Evolutionary conservation across 2,113 vertebrate species (phyloP).

Genomic region (Peromyscus maniculatus): DNA sequence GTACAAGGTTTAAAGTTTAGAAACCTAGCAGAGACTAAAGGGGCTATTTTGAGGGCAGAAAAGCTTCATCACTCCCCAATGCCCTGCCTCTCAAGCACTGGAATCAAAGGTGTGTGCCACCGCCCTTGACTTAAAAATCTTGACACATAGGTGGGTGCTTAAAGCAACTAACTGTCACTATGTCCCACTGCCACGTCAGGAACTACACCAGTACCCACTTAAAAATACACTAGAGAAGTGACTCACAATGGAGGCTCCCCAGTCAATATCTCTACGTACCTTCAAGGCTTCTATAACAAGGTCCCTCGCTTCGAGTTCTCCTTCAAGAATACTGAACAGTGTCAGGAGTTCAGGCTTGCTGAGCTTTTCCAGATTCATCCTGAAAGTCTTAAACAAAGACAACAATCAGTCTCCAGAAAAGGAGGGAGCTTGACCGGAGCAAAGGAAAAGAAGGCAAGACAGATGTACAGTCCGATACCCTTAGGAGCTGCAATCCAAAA

Average conservation of each 20-base stretch:
- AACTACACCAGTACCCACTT: background rate
- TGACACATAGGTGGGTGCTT: background rate
- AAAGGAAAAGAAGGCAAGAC: slow-evolving; percentile 20
- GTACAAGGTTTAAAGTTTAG: slow-evolving; percentile 37
- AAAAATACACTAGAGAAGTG: background rate
- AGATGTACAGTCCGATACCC: background rate
- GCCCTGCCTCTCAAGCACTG: background rate
- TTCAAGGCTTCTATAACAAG: slow-evolving; percentile 97
- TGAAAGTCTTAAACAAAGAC: slow-evolving; percentile 89
- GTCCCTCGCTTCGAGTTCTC: slow-evolving; percentile 97
- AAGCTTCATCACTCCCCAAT: background rate
- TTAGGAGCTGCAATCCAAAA: slow-evolving; percentile 28
- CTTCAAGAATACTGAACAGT: slow-evolving; percentile 97
- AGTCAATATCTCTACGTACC: slow-evolving; percentile 86
- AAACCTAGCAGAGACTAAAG: slow-evolving; percentile 1
- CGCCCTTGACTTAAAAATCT: background rate
- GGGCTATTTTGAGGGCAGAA: background rate
- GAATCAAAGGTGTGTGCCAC: background rate
- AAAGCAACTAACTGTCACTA: background rate
- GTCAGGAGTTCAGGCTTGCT: slow-evolving; percentile 96
- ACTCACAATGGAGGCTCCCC: background rate
- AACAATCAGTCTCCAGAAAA: slow-evolving; percentile 52
- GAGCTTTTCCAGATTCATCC: slow-evolving; percentile 97
- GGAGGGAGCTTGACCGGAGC: slow-evolving; percentile 29
- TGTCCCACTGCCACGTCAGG: background rate